Percentiles rank a stretch among this genome's conserved stretches.
Conservation (phyloP, 2,113 vertebrate genomes). For the Desmodus rotundus region DNA sequence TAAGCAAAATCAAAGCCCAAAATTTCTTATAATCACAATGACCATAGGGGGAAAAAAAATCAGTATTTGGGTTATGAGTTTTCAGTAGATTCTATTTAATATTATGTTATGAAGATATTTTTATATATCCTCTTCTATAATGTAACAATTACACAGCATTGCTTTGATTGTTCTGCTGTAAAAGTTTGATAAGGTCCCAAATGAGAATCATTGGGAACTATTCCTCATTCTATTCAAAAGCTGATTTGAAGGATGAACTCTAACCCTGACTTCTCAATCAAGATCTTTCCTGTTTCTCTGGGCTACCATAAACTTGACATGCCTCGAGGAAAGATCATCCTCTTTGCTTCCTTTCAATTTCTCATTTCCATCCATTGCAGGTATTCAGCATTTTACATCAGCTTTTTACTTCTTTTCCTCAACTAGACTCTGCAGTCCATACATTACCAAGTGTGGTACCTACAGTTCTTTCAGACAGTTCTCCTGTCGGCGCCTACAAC, state of each 20-base stretch:
- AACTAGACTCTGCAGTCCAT: not conserved
- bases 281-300: not conserved
- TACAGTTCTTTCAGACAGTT: not conserved
- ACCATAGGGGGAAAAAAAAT: not conserved
- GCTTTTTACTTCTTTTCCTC: not conserved
- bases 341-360: not conserved
- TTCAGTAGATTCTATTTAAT: not conserved
- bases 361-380: not conserved
- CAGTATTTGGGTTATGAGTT: not conserved
- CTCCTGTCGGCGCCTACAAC: not conserved
- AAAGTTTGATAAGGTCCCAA: not conserved
- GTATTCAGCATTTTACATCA: not conserved
- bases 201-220: not conserved
- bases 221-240: not conserved
- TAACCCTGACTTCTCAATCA: not conserved
- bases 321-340: not conserved
- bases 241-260: not conserved
- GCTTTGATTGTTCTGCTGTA: not conserved
- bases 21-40: not conserved
- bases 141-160: not conserved
- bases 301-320: not conserved
- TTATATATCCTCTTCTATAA: not conserved
- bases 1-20: constrained; percentile 15
- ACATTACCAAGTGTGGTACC: not conserved
- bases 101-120: not conserved